phyloP scores from a whole-genome alignment of 2,888 invertebrate genomes.

The Drosophila peninsularis region DNA sequence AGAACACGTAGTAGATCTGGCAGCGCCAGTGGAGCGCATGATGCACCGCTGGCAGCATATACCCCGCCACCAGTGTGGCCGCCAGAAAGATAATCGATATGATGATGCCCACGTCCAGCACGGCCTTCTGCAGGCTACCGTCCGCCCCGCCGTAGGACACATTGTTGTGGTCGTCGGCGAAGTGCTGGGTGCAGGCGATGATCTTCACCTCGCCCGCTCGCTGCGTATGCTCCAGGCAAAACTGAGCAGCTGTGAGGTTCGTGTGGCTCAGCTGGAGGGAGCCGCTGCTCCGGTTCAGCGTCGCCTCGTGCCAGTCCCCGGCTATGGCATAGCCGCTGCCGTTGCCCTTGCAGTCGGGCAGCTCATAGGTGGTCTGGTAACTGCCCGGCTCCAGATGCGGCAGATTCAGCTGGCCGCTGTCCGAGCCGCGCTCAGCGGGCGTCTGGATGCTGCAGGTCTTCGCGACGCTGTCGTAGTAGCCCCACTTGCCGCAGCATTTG shows the following conservation, averaged over 20 bases:
- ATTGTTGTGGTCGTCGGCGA: constrained; percentile 71
- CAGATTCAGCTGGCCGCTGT: constrained; percentile 56
- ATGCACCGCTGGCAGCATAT: constrained; percentile 92
- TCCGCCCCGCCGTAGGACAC: constrained; percentile 11
- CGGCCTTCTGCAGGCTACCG: constrained; percentile 86
- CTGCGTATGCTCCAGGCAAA: constrained; percentile 77
- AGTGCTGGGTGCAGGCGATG: constrained; percentile 87
- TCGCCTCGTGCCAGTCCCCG: constrained; percentile 73
- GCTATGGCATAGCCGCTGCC: constrained; percentile 74
- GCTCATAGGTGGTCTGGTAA: constrained; percentile 77
- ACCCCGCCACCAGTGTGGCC: constrained; percentile 92
- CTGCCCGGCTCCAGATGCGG: constrained; percentile 55
- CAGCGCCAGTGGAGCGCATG: constrained; percentile 95
- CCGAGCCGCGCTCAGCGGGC: constrained; percentile 4
- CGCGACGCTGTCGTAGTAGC: constrained; percentile 87
- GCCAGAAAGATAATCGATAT: constrained; percentile 93
- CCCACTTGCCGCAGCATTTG: constrained; percentile 90
- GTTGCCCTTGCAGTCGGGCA: constrained; percentile 70
- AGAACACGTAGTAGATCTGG: constrained; percentile 94
- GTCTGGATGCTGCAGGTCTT: constrained; percentile 84
- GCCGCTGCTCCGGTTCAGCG: constrained; percentile 55
- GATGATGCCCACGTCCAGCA: constrained; percentile 91
- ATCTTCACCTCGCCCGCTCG: constrained; percentile 85
- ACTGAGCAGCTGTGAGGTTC: constrained; percentile 63
- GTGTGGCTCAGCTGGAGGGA: constrained; percentile 62